A percentile compares a stretch with the other conserved stretches of the same genome.
Evolutionary conservation across 37 sponge, comb jelly and placozoan genomes (phyloP).

Genomic region (Axinella damicornis): DNA sequence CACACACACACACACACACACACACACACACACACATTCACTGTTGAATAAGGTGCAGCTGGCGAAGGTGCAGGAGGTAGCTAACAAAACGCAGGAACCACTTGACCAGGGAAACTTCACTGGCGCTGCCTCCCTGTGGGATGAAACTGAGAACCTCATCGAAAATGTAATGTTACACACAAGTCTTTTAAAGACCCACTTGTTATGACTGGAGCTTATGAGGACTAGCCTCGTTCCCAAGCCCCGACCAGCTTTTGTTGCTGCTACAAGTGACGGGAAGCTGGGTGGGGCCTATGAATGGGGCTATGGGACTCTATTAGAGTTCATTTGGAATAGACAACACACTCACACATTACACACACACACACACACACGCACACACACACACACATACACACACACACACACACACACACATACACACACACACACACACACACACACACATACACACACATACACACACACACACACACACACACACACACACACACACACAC

Average conservation of each 20-base stretch:
- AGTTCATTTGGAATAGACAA: no score
- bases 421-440: constrained; percentile 27
- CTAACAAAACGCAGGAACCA: constrained; percentile 28
- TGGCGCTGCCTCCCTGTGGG: constrained; percentile 63
- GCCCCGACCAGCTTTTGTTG: no score
- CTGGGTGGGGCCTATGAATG: no score
- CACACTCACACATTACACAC: no score
- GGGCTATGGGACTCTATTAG: no score
- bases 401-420: constrained; percentile 27
- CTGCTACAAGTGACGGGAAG: no score
- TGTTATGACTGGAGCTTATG: no score
- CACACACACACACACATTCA: constrained; percentile 50
- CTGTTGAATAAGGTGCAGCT: constrained; percentile 54
- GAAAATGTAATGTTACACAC: constrained; percentile 27
- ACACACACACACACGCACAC: neutral
- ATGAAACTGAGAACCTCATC: constrained; percentile 34
- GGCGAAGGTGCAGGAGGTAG: constrained; percentile 1
- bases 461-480: constrained; percentile 26
- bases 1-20: constrained; percentile 26
- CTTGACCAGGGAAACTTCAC: constrained; percentile 32
- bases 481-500: constrained; percentile 17
- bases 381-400: constrained; percentile 24
- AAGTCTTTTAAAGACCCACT: no score
- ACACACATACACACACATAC: no score
- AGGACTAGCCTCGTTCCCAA: no score